Conservation (phyloP, 2,888 invertebrate species). For the Ophion obscuratus region DNA sequence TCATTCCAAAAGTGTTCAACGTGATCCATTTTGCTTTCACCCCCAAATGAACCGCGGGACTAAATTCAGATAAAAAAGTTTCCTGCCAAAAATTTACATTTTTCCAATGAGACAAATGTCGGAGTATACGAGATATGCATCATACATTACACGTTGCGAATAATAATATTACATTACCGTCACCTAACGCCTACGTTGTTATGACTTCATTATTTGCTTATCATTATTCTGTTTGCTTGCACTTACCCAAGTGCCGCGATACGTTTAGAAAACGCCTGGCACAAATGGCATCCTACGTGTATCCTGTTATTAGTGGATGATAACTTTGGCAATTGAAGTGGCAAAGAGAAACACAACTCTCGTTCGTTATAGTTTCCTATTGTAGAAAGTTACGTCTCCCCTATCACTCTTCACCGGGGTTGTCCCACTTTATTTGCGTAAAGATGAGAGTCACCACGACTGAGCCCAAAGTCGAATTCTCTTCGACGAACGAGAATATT, state of each 20-base stretch:
- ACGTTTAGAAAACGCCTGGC: not conserved
- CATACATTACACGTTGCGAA: not conserved
- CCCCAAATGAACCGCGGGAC: no score
- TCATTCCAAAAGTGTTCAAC: no score
- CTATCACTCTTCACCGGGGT: not conserved
- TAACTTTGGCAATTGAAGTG: constrained; percentile 31
- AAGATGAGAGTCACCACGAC: constrained; percentile 11
- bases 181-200: not conserved
- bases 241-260: not conserved
- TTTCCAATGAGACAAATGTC: not conserved
- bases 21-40: no score
- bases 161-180: not conserved
- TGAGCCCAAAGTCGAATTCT: constrained; percentile 17
- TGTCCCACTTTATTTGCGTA: not conserved
- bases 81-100: no score
- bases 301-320: constrained; percentile 27
- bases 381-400: constrained; percentile 22
- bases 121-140: not conserved
- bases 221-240: not conserved
- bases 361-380: constrained; percentile 28
- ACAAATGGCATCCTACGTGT: not conserved
- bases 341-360: constrained; percentile 42
- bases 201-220: not conserved
- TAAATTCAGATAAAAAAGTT: no score
- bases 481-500: not conserved